Evolutionary conservation across 2,888 invertebrate species (phyloP).

Genomic region (Scotopteryx bipunctaria): DNA sequence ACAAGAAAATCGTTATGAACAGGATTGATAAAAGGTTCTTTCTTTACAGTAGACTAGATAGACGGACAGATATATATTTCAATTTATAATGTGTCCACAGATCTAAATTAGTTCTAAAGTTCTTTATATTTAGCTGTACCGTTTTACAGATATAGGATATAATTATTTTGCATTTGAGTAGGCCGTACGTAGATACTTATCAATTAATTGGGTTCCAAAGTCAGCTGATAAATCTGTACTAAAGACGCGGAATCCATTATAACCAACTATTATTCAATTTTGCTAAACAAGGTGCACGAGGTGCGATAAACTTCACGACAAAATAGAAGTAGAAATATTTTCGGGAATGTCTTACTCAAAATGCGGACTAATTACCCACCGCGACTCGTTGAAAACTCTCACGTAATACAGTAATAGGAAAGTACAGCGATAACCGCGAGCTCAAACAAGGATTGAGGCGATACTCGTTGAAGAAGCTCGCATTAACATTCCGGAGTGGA

Average conservation of each 20-base stretch:
- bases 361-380: slow-evolving; percentile 34
- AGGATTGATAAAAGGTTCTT: slow-evolving; percentile 38
- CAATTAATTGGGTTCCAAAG: not conserved
- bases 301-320: slow-evolving; percentile 12
- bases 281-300: too few species aligned
- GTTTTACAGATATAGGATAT: too few species aligned
- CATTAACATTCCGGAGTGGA: slow-evolving; percentile 63
- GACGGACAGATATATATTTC: slow-evolving; percentile 34
- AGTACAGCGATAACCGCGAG: slow-evolving; percentile 56
- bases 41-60: slow-evolving; percentile 32
- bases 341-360: slow-evolving; percentile 30
- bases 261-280: too few species aligned
- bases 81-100: slow-evolving; percentile 42
- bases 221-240: not conserved
- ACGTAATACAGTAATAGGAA: slow-evolving; percentile 64
- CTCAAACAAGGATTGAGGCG: slow-evolving; percentile 59
- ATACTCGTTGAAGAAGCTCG: slow-evolving; percentile 53
- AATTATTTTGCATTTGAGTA: too few species aligned
- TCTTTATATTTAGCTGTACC: too few species aligned
- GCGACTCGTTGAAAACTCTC: slow-evolving; percentile 46
- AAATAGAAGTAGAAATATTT: slow-evolving; percentile 20
- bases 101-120: slow-evolving; percentile 34
- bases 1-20: slow-evolving; percentile 43
- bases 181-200: not conserved
- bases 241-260: too few species aligned